Base-by-base conservation (phyloP, 2,113 vertebrate species). In the Sturnus vulgaris region DNA sequence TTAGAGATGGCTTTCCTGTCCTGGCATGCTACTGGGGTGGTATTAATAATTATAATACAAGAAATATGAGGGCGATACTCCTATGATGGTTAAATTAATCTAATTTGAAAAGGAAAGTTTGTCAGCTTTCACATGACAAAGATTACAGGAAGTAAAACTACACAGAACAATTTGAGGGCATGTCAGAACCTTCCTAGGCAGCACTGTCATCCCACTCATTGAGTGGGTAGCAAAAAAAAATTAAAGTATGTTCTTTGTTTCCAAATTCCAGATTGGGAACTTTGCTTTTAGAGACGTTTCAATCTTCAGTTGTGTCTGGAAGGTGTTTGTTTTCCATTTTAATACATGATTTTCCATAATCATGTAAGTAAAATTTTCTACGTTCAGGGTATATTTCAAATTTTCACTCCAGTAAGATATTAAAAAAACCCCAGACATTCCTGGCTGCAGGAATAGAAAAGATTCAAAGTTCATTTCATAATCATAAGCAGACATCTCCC, bases 401-500 rank as follows among this genome's bases (percentile, higher is more conserved):
- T 96, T 97, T 94, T 95, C 39, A 88, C 82, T 95, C 87, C 90
- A 80, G 55, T 83, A 88, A 95, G n/a, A 33, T 92, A 97, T 88
- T 94, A 89, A 92, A 91, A 91, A 92, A 91, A 91, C 37, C 37
- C 37, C 89, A 98, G 78, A 97, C 96, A 95, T 91, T 80, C 63
- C 95, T 98, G 92, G 92, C 95, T 96, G 87, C 53, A 96, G 96
- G 65, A 98, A 96, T 79, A 97, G 80, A 90, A 97, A 80, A 64
- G 88, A 97, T 97, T 97, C 96, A 97, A 97, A 98, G 97, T 98
- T 98, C 97, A 97, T 55, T 57, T 93, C 71, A 88, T 98, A 98
- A 98, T 98, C 97, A 97, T 96, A 98, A 98, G 92, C 98, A 98
- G 98, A 98, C 93, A 66, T 97, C 66, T 94, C 50, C 30, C 27